These are phyloP conservation scores for Siderastrea radians DNA, from an alignment of 92 coral and sea anemone species.

Conservation along the genomic window DNA sequence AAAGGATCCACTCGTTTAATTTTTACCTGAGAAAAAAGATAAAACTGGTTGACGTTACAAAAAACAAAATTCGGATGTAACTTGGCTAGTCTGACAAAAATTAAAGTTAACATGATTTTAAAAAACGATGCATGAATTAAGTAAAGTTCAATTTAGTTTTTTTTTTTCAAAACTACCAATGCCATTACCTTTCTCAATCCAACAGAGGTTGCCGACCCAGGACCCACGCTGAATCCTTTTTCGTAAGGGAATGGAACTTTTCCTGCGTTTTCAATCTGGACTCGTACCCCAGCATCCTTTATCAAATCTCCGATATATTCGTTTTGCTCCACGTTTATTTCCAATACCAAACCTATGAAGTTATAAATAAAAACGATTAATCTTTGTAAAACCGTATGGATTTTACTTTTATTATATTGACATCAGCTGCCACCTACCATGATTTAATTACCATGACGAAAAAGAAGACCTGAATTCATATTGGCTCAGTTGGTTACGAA, in stretches of 20 bases:
- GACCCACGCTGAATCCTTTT: constrained; percentile 56
- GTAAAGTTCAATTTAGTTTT: neutral
- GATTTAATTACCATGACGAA: too few relatives aligned
- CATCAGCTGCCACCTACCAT: too few relatives aligned
- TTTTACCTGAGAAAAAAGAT: constrained; percentile 26
- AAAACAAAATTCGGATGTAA: neutral
- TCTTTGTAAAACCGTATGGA: too few relatives aligned
- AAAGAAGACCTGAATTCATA: too few relatives aligned
- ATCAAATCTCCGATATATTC: constrained; percentile 50
- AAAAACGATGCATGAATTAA: too few relatives aligned
- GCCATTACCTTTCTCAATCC: constrained; percentile 35
- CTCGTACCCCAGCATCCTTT: constrained; percentile 52
- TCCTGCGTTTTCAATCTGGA: constrained; percentile 34
- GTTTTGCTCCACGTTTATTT: constrained; percentile 37
- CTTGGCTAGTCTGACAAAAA: too few relatives aligned
- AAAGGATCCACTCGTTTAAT: constrained; percentile 52
- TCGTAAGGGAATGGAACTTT: constrained; percentile 65
- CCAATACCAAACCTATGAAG: constrained; percentile 32
- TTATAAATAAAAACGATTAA: too few relatives aligned
- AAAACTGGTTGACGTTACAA: neutral
- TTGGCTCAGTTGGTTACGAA: too few relatives aligned
- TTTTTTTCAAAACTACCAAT: neutral
- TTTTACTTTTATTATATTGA: too few relatives aligned
- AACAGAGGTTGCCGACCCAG: constrained; percentile 54
- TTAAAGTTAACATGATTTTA: too few relatives aligned